Evolutionary conservation across 37 sponge, comb jelly and placozoan species (phyloP), one percentile per base, ranked within the genome.

Genomic region (Halisarca cf. caerulea): DNA sequence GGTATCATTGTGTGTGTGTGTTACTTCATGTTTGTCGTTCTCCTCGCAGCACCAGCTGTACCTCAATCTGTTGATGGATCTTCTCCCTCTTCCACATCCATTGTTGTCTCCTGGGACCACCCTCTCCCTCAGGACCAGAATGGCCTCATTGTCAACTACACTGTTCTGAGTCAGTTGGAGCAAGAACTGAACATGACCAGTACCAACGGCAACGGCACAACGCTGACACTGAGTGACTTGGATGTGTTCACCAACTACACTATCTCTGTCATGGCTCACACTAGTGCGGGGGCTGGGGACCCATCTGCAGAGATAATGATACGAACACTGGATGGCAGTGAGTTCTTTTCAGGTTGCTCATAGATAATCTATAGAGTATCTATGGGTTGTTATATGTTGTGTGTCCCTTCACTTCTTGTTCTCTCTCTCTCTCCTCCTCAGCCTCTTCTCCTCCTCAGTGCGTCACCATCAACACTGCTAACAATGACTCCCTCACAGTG

Each of bases 281-380:
- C 88, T 38, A 27, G 30, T 72, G 81, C 55, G 18, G 88, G 88
- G 24, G 60, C 17, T 25, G 81, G 88, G n/a, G 27, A 36, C 20
- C 25, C 30, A 23, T 69, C 74, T 8, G 44, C 1, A 18, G 7
- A 5, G 23, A 28, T 28, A 32, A 44, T 9, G 2, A 5, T 9
- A 42, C 14, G 25, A 35, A 88, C 88, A 42, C 51, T 82, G 45
- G 73, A 82, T 39, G 83, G 82, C 78, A 77, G 88, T 88, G 41
- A 88, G 88, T 60, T 36, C 51, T 11, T 47, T 6, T 58, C 61
- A 5, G 55, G 32, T 34, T 34, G n/a, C n/a, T n/a, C n/a, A n/a
- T n/a, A n/a, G n/a, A n/a, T n/a, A n/a, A n/a, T n/a, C n/a, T n/a
- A n/a, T 64, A 55, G 57, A 55, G 57, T 17, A 55, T 55, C n/a